These are phyloP conservation scores for Mechanitis mazaeus DNA, from an alignment of 2,888 invertebrate genomes.

Conservation along the genomic window DNA sequence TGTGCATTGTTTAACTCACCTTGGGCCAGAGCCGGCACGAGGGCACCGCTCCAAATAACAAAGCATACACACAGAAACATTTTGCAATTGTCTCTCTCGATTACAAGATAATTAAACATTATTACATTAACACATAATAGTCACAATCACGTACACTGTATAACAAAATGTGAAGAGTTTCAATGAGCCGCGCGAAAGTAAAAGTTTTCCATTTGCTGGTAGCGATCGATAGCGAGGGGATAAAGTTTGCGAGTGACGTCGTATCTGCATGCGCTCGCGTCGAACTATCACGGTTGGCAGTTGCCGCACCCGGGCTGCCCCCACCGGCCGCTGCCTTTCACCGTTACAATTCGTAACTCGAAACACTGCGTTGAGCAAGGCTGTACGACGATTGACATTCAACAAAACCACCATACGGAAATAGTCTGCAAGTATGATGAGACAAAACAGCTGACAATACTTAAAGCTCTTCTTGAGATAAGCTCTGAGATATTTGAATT, in stretches of 20 bases:
- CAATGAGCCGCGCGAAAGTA: slow-evolving; percentile 55
- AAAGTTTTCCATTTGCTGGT: slow-evolving; percentile 44
- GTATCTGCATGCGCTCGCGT: slow-evolving; percentile 36
- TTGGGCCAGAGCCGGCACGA: slow-evolving; percentile 62
- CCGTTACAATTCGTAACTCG: slow-evolving; percentile 59
- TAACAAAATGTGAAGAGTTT: slow-evolving; percentile 28
- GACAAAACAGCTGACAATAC: slow-evolving; percentile 11
- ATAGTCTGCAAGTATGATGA: slow-evolving; percentile 38
- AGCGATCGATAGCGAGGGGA: neutral
- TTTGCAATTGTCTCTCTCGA: slow-evolving; percentile 50
- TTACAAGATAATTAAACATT: slow-evolving; percentile 32
- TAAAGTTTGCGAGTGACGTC: neutral
- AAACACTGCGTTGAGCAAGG: slow-evolving; percentile 70
- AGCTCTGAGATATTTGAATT: neutral
- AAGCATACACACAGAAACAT: slow-evolving; percentile 62
- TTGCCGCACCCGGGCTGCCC: slow-evolving; percentile 37
- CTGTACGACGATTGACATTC: slow-evolving; percentile 72
- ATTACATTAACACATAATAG: slow-evolving; percentile 55
- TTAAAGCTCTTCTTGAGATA: neutral
- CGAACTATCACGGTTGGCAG: slow-evolving; percentile 47
- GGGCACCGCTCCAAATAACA: slow-evolving; percentile 66
- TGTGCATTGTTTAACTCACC: slow-evolving; percentile 66
- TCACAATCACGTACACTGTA: slow-evolving; percentile 35
- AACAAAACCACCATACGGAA: slow-evolving; percentile 69
- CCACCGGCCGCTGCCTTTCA: slow-evolving; percentile 65